Conservation (phyloP, 2,888 invertebrate species). For the Chydorus sphaericus region DNA sequence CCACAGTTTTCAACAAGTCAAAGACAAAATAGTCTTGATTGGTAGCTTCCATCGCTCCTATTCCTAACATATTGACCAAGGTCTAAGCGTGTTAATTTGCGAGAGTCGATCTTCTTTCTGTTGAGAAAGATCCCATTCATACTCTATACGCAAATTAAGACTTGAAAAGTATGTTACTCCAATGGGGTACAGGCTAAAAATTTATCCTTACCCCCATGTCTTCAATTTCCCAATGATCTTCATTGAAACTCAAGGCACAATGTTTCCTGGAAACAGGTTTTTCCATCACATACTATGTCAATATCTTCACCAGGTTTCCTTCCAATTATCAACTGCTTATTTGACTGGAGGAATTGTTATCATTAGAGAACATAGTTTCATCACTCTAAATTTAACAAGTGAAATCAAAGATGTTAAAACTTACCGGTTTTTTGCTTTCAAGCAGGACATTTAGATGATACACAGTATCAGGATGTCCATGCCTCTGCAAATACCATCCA, state of each 20-base stretch:
- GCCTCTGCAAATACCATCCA: neutral
- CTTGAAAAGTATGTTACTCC: neutral
- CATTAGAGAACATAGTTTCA: too few relatives aligned
- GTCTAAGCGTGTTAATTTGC: constrained; percentile 29
- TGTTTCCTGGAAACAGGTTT: constrained; percentile 9
- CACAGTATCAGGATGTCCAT: neutral
- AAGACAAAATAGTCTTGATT: constrained; percentile 2
- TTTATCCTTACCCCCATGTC: neutral
- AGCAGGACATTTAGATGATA: neutral
- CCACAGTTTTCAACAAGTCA: neutral
- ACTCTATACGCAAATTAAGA: neutral
- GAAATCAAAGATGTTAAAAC: neutral
- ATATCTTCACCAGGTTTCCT: neutral
- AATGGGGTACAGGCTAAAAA: neutral
- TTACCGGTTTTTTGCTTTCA: neutral
- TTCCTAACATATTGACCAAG: constrained; percentile 37
- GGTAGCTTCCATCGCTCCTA: constrained; percentile 29
- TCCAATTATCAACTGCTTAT: neutral
- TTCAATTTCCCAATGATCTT: neutral
- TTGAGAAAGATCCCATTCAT: constrained; percentile 32
- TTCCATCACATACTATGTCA: neutral
- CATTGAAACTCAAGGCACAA: neutral
- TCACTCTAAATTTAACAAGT: too few relatives aligned
- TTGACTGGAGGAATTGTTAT: too few relatives aligned
- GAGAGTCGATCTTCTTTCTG: constrained; percentile 29